Evolutionary conservation across 2,888 invertebrate species (phyloP).

Genomic region (Mimachlamys varia): DNA sequence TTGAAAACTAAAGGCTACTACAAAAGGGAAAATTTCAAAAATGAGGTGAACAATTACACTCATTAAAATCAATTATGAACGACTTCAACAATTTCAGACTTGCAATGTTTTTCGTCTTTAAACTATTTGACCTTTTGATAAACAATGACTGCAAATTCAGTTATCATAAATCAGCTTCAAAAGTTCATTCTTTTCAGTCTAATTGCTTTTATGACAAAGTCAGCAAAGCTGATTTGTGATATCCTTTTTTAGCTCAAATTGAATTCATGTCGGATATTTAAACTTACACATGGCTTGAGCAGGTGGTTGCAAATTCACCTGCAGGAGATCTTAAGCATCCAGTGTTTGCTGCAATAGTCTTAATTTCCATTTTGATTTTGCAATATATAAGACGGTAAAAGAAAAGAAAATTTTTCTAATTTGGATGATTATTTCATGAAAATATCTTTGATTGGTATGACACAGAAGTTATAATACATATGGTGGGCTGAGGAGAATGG

Average conservation of each 20-base stretch:
- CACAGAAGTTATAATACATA: not conserved
- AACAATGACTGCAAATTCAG: not conserved
- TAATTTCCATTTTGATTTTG: not conserved
- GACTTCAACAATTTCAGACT: too few species aligned
- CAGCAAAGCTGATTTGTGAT: not conserved
- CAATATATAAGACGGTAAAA: not conserved
- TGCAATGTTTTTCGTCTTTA: too few species aligned
- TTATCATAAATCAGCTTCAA: not conserved
- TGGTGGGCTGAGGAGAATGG: not conserved
- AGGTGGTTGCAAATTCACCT: slow-evolving; percentile 31
- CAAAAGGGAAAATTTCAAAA: too few species aligned
- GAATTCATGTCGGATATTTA: not conserved
- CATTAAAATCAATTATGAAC: too few species aligned
- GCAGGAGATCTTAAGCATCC: not conserved
- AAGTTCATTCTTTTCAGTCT: not conserved
- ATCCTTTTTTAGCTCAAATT: not conserved
- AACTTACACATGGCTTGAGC: slow-evolving; percentile 32
- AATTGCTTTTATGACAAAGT: slow-evolving; percentile 17
- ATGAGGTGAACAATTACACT: too few species aligned
- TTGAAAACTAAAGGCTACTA: not conserved
- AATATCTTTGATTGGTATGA: not conserved
- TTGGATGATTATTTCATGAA: not conserved
- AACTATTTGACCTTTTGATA: not conserved
- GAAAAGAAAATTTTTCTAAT: not conserved
- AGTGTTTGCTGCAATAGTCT: not conserved